Evolutionary conservation across 1,140 invertebrate species (phyloP), one percentile per base, ranked within the genome.

Genomic region (Drepana arcuata): DNA sequence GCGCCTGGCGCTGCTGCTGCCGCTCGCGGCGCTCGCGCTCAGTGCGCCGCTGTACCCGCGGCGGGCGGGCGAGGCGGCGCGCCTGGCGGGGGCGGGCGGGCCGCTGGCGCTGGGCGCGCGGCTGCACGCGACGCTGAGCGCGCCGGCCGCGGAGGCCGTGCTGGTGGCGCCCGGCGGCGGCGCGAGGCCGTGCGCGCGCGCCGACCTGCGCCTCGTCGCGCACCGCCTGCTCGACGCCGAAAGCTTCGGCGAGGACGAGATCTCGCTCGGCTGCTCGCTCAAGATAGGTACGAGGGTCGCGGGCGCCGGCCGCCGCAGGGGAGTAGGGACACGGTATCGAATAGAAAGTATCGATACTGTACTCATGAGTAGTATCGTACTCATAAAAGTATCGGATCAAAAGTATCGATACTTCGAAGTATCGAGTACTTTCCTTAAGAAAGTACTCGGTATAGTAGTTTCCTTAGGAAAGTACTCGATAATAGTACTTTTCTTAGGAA

Each of bases 11-110:
- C 0, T 74, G 0, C 39, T 58, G 0, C 2, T 68, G 1, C 58
- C 65, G 0, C 44, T 47, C 4, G 40, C 50, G 1, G 34, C 23
- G 1, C 12, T 62, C 0, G 21, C 47, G 0, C n/a, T 69, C 5
- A 56, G 41, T 7, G 41, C 23, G 12, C 72, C 74, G 2, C 25
- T 80, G 9, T 80, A 80, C 34, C 53, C 72, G n/a, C 42, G 67
- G 16, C 68, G 74, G 74, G 72, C 77, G 5, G 75, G 70, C 30
- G 59, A 62, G 3, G 74, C 74, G 4, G 71, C 74, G 0, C 65
- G 63, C 29, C 71, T 79, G 50, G 61, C 61, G 0, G 46, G 56
- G 0, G 60, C 72, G n/a, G 28, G 31, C 0, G 60, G 57, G 0
- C 48, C 59, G 0, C 34, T 77, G 4, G 61, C 50, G 58, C 49